These are phyloP conservation scores for Cebus imitator DNA, from an alignment of 2,113 vertebrate genomes.

Conservation along the genomic window DNA sequence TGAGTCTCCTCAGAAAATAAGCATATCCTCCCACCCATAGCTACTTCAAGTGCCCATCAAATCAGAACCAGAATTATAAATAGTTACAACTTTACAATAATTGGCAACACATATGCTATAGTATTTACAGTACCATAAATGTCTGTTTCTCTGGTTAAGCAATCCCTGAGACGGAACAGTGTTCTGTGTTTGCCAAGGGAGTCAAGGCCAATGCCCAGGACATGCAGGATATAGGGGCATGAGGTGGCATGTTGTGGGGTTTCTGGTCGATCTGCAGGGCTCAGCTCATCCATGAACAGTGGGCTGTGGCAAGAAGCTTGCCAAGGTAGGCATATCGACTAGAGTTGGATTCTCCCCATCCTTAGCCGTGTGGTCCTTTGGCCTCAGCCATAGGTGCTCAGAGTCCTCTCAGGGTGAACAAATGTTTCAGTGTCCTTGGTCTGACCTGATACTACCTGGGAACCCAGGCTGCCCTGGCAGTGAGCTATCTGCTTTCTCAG, in stretches of 20 bases:
- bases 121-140: slow-evolving; percentile 99
- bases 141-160: slow-evolving; percentile 97
- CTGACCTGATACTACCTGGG: slow-evolving; percentile 66
- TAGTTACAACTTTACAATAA: slow-evolving; percentile 99
- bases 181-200: slow-evolving; percentile 87
- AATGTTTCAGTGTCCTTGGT: slow-evolving; percentile 73
- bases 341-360: slow-evolving; percentile 47
- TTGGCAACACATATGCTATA: slow-evolving; percentile 97
- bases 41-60: slow-evolving; percentile 95
- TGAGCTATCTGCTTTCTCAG: slow-evolving; percentile 82
- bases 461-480: slow-evolving; percentile 74
- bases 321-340: slow-evolving; percentile 52
- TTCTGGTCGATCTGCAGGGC: slow-evolving; percentile 72
- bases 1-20: slow-evolving; percentile 82
- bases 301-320: slow-evolving; percentile 41
- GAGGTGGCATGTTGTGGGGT: slow-evolving; percentile 85
- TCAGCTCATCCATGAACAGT: slow-evolving; percentile 54
- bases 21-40: slow-evolving; percentile 85
- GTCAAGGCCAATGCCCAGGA: slow-evolving; percentile 80
- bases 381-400: slow-evolving; percentile 81
- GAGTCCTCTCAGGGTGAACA: slow-evolving; percentile 81
- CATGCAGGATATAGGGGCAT: slow-evolving; percentile 72
- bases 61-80: slow-evolving; percentile 96
- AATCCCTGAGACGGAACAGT: slow-evolving; percentile 97
- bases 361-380: slow-evolving; percentile 78